Evolutionary conservation across 2,113 vertebrate species (phyloP).

Genomic region (Hiodon tergisus): DNA sequence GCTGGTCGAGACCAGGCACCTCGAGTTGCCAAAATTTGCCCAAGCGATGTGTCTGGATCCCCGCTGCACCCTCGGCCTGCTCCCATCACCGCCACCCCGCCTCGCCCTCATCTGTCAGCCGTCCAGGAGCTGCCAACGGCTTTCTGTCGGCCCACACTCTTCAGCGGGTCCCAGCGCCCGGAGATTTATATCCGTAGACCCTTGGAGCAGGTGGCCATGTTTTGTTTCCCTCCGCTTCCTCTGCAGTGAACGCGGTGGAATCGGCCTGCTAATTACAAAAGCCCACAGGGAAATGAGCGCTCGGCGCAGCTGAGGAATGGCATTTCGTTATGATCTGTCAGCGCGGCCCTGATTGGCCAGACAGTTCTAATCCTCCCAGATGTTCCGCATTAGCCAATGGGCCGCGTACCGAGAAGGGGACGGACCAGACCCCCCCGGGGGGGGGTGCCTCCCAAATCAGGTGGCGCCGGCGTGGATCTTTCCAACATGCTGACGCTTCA

Average conservation of each 20-base stretch:
- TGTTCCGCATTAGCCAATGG: constrained; percentile 70
- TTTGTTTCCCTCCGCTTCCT: constrained; percentile 57
- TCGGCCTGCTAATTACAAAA: constrained; percentile 58
- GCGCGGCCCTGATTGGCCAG: constrained; percentile 58
- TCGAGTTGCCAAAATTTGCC: neutral
- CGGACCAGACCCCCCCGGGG: constrained; percentile 9
- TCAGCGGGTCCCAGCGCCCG: neutral
- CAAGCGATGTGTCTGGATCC: neutral
- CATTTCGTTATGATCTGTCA: constrained; percentile 69
- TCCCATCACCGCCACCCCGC: neutral
- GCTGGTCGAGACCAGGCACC: constrained; percentile 55
- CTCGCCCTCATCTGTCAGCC: constrained; percentile 10
- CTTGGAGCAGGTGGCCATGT: constrained; percentile 70
- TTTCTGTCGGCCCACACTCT: constrained; percentile 14
- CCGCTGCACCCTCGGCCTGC: neutral
- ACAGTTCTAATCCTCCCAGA: constrained; percentile 68
- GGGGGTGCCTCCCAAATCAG: constrained; percentile 42
- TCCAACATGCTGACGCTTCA: neutral
- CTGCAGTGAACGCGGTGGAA: constrained; percentile 48
- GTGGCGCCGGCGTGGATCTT: constrained; percentile 24
- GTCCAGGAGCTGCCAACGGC: constrained; percentile 12
- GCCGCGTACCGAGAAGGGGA: constrained; percentile 38
- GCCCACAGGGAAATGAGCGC: constrained; percentile 61
- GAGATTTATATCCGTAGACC: constrained; percentile 55
- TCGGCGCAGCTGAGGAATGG: constrained; percentile 73